phyloP scores from a whole-genome alignment of 2,888 invertebrate genomes.

The Fragum sueziense region DNA sequence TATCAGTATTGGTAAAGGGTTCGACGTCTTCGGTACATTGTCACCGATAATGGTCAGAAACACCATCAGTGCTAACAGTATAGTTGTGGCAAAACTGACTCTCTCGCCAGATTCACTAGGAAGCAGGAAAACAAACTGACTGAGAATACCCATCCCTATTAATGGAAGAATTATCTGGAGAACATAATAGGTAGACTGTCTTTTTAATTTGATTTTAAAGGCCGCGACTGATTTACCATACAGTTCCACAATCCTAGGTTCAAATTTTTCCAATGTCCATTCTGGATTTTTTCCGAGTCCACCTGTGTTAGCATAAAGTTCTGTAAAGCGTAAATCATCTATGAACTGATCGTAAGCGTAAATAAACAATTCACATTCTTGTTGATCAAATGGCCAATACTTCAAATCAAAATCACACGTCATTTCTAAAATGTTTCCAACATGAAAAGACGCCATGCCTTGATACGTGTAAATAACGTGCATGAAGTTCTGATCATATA shows the following conservation, averaged over 20 bases:
- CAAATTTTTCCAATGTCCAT: not conserved
- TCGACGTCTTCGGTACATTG: not conserved
- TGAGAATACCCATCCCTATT: not conserved
- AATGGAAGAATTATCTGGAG: constrained; percentile 7
- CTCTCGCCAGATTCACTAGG: constrained; percentile 22
- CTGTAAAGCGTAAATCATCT: not conserved
- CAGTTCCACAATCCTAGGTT: not conserved
- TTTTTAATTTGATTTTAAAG: constrained; percentile 7
- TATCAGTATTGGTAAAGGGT: not conserved
- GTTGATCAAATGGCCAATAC: constrained; percentile 50
- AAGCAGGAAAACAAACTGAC: constrained; percentile 2
- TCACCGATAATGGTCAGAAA: constrained; percentile 10
- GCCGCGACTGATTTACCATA: not conserved
- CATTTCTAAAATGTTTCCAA: constrained; percentile 18
- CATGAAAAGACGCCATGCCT: constrained; percentile 16
- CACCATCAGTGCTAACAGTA: constrained; percentile 11
- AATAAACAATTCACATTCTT: constrained; percentile 28
- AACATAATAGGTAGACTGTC: not conserved
- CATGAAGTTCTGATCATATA: constrained; percentile 12
- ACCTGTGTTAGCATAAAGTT: not conserved
- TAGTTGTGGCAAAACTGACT: constrained; percentile 15
- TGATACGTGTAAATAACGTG: constrained; percentile 18
- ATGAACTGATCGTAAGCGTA: constrained; percentile 7
- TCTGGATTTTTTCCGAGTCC: not conserved
- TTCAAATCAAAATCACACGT: constrained; percentile 36